Evolutionary conservation across 2,113 vertebrate species (phyloP), one percentile per base, ranked within the genome.

Genomic region (Rhabdomys dilectus): DNA sequence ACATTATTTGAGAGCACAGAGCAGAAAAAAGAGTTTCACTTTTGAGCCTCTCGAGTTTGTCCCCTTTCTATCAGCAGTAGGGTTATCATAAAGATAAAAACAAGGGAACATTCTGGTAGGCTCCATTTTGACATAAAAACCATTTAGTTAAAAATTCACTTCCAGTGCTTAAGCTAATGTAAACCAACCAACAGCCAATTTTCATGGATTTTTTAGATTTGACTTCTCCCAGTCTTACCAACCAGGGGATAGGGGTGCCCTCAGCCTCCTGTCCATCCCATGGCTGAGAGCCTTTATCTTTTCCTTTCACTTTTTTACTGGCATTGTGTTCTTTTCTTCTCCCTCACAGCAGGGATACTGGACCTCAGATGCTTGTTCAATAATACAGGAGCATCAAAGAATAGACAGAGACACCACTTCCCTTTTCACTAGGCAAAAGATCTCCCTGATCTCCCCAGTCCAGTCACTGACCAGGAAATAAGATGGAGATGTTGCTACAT

Each of bases 161-260:
- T 21, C 93, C n/a, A 93, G 48, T 58, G 5, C 36, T 22, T 72
- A 53, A 70, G 31, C 58, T 68, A 3, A 64, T 88, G 5, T 87
- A 34, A 64, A 48, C 51, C 39, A 81, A 75, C 88, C 77, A 87
- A 56, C 5, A 53, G 8, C 1, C 93, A 53, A 73, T 60, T 64
- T 95, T 97, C 3, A 77, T 60, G n/a, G 53, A 36, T 56, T 68
- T n/a, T 72, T 45, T 89, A 36, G 72, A 78, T 88, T 92, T 92
- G 64, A 72, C 53, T 88, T 95, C 81, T 60, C 34, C 4, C 3
- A 77, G 12, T 0, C 22, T 89, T 76, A 56, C 82, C 56, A 86
- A 45, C 53, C 0, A 4, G 4, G 31, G 56, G 29, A 7, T 10
- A 48, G 2, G 60, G 36, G 2, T 48, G 7, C 22, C 11, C 45